These are phyloP conservation scores for Diarsia rubi DNA, from an alignment of 2,888 invertebrate genomes.

Conservation along the genomic window DNA sequence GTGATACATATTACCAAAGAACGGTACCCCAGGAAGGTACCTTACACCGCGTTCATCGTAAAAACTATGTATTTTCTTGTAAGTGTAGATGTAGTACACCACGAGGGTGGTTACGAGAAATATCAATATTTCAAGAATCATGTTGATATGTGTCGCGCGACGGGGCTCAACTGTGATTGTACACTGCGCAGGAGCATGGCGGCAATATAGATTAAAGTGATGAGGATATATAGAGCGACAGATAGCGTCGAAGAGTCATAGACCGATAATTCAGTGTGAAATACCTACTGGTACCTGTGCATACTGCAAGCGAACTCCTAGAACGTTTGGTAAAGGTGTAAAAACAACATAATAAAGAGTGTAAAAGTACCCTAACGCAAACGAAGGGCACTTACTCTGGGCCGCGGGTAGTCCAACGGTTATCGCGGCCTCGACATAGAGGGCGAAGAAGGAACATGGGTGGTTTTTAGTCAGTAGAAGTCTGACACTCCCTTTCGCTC, in stretches of 20 bases:
- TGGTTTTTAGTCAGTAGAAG: too few relatives aligned
- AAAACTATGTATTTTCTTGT: slow-evolving; percentile 72
- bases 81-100: slow-evolving; percentile 72
- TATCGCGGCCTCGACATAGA: too few relatives aligned
- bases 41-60: slow-evolving; percentile 77
- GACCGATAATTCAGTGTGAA: neutral
- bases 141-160: slow-evolving; percentile 60
- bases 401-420: too few relatives aligned
- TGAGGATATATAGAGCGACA: neutral
- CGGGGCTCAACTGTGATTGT: slow-evolving; percentile 16
- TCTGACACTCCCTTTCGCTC: too few relatives aligned
- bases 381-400: too few relatives aligned
- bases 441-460: too few relatives aligned
- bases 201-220: neutral
- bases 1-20: slow-evolving; percentile 79
- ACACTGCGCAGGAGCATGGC: slow-evolving; percentile 9
- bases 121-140: slow-evolving; percentile 81
- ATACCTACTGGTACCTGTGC: neutral
- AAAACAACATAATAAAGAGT: too few relatives aligned
- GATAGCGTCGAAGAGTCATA: neutral
- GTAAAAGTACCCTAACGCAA: too few relatives aligned
- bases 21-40: slow-evolving; percentile 77
- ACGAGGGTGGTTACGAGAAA: slow-evolving; percentile 73
- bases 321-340: neutral
- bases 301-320: neutral